Conservation (phyloP, 2,888 invertebrate species). For the Nesidiocoris tenuis region DNA sequence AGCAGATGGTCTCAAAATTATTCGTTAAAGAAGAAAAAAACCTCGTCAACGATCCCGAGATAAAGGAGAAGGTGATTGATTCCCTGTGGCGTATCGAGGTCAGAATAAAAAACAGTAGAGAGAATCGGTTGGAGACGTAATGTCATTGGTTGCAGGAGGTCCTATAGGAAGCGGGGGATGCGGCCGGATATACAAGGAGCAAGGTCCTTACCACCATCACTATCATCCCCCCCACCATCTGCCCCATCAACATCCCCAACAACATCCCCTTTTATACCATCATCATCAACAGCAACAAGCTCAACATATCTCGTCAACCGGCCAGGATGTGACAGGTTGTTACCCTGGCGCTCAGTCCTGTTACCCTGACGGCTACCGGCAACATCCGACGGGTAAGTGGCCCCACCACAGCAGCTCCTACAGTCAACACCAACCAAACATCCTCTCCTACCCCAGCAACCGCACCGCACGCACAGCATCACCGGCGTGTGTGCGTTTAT, state of each 20-base stretch:
- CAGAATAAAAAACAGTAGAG: background rate
- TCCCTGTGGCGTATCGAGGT: background rate
- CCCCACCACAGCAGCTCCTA: background rate
- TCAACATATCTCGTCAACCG: slow-evolving; percentile 4
- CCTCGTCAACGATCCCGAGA: too few relatives aligned
- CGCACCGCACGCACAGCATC: background rate
- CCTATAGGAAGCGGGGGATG: slow-evolving; percentile 30
- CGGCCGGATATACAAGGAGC: slow-evolving; percentile 37
- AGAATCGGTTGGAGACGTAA: slow-evolving; percentile 15
- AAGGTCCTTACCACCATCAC: slow-evolving; percentile 53
- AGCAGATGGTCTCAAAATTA: too few relatives aligned
- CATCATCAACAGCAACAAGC: slow-evolving; percentile 28
- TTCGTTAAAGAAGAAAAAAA: too few relatives aligned
- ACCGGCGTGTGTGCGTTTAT: background rate
- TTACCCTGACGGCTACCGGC: slow-evolving; percentile 40
- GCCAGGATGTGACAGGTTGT: slow-evolving; percentile 10
- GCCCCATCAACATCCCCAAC: slow-evolving; percentile 53
- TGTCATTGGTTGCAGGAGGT: slow-evolving; percentile 40
- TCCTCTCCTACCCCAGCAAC: background rate
- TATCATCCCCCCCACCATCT: slow-evolving; percentile 55
- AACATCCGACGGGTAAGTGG: slow-evolving; percentile 39
- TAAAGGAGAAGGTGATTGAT: too few relatives aligned
- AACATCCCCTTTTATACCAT: slow-evolving; percentile 55
- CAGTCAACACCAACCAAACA: slow-evolving; percentile 3
- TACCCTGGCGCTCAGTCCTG: background rate